Conservation (phyloP, 1,140 invertebrate genomes). For the Arion vulgaris region DNA sequence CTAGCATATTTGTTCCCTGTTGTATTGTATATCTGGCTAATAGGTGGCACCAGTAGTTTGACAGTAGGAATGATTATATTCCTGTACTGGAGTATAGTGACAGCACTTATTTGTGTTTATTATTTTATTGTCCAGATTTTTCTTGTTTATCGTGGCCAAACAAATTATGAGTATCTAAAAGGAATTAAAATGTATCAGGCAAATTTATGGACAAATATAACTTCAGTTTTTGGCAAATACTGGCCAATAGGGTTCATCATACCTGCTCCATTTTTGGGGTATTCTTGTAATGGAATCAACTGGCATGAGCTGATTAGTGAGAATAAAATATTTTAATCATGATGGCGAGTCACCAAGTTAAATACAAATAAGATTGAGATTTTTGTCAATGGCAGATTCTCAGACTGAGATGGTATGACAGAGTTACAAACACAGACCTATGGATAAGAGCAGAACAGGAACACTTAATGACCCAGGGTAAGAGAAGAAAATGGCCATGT, state of each 20-base stretch:
- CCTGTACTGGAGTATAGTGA: conserved; percentile 79
- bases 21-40: conserved; percentile 37
- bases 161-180: conserved; percentile 77
- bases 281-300: conserved; percentile 47
- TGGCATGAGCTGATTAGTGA: conserved; percentile 38
- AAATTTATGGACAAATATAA: conserved; percentile 41
- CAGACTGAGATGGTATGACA: too few species aligned
- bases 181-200: conserved; percentile 45
- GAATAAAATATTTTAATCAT: conserved; percentile 5
- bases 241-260: conserved; percentile 56
- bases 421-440: too few species aligned
- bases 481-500: too few species aligned
- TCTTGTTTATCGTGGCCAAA: conserved; percentile 81
- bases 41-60: conserved; percentile 22
- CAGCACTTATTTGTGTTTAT: conserved; percentile 55
- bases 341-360: too few species aligned
- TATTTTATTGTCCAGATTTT: conserved; percentile 69
- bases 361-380: too few species aligned
- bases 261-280: conserved; percentile 51
- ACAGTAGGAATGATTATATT: conserved; percentile 75
- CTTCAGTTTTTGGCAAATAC: conserved; percentile 56
- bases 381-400: too few species aligned
- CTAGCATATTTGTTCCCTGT: conserved; percentile 51
- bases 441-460: too few species aligned
- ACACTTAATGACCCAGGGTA: too few species aligned